Base-by-base conservation (phyloP, 1,140 invertebrate species). In the Drosophila setifemur region DNA sequence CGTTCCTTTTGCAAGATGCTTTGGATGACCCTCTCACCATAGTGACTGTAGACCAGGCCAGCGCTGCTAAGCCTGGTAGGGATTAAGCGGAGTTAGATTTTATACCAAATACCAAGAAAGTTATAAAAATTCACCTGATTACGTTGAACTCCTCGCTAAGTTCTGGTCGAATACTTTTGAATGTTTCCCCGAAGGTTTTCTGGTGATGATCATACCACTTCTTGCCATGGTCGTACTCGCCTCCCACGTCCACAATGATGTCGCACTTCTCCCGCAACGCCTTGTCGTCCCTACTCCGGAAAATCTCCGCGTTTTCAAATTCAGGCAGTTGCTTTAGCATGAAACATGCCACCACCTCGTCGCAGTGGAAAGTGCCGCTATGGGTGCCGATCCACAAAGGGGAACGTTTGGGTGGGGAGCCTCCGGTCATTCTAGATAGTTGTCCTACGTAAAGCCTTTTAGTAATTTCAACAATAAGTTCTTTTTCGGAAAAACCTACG, bases 201-300 rank as follows among this genome's bases (percentile, higher is more conserved):
- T 99, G 98, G 91, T 99, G 98, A 91, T 99, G 98, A 91, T 99
- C 98, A 91, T 96, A 99, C 77, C 95, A 92, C 60, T 95, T 92
- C 39, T 86, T 95, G 1, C 91, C 88, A 42, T 94, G 94, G 92
- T 99, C 93, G 91, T 96, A 99, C 11, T 94, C 93, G 4, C 93
- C 94, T n/a, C 98, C 98, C 19, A 99, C 98, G 92, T 99, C 98
- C 3, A 99, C 95, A 14, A 99, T 97, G 72, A 99, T 95, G 89
- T 99, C 97, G 92, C 98, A 99, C n/a, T 78, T 86, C 3, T 93
- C 93, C 8, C 95, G 92, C 33, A 99, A 91, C 61, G 96, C 85
- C 6, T 90, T 83, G 29, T 69, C 52, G 74, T 94, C 91, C 45
- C 93, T 86, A 28, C 93, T 95, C 91, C 98, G 93, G 5, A 98